Evolutionary conservation across 2,888 invertebrate genomes (phyloP), one percentile per base, ranked within the genome.

Genomic region (Gymnosoma rotundatum): DNA sequence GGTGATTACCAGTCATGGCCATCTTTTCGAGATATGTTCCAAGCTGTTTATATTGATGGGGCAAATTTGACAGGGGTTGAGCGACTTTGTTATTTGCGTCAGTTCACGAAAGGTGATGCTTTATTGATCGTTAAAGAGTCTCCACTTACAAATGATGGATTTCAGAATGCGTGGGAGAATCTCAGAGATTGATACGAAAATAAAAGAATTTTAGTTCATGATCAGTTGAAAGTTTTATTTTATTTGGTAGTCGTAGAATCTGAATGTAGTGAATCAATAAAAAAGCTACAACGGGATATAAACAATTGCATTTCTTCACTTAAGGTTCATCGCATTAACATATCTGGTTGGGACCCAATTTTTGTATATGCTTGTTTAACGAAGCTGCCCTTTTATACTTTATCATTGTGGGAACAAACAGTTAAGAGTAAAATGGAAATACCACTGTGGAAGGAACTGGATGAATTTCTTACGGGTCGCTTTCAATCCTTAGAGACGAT

Each of bases 301-400:
- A 83, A 74, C 25, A 79, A 83, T 50, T 78, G 78, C 14, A 67
- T 86, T 2, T 25, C 78, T 8, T 58, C 72, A 0, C 36, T 81
- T 9, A 20, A 73, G 38, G 32, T 79, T 21, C 56, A 82, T n/a
- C 32, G 61, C 1, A 61, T 74, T 14, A 50, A n/a, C n/a, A n/a
- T n/a, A n/a, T n/a, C n/a, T 2, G 64, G 63, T 16, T 79, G 16
- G 78, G 75, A n/a, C 38, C 58, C 20, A 64, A 74, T 45, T 42
- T 80, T 8, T 48, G 61, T 14, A 42, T 80, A 52, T 80, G 75
- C 25, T 6, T 56, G 56, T 25, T 56, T 16, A 25, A 56, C 16
- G 16, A 56, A 56, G 16, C 25, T 56, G 8, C 56, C 56, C 7
- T 12, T 56, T 16, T 16, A 14, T 6, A 56, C 25, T 7, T 56